These are phyloP conservation scores for Drosophila santomea DNA, from an alignment of 1,140 invertebrate genomes.

Conservation along the genomic window DNA sequence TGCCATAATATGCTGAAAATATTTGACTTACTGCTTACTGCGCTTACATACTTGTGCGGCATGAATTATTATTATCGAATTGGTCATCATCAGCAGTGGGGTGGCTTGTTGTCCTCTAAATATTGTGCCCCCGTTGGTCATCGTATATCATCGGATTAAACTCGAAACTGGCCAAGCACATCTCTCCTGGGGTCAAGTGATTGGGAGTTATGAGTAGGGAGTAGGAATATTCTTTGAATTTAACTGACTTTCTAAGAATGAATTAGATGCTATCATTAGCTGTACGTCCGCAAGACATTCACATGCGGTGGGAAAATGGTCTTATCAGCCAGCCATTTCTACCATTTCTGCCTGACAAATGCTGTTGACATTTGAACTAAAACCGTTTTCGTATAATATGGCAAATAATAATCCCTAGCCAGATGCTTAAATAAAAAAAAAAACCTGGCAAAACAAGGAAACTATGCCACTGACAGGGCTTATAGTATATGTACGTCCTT, in stretches of 20 bases:
- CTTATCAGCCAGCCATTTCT: background rate
- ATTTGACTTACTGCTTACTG: slow-evolving; percentile 64
- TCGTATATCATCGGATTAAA: slow-evolving; percentile 34
- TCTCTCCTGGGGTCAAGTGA: slow-evolving; percentile 21
- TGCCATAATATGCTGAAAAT: slow-evolving; percentile 67
- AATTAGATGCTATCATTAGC: no score
- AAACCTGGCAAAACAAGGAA: slow-evolving; percentile 51
- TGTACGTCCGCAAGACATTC: no score
- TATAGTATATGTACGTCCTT: slow-evolving; percentile 56
- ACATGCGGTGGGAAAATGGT: background rate
- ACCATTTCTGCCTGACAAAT: slow-evolving; percentile 48
- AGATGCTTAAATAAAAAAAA: slow-evolving; percentile 60
- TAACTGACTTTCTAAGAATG: no score
- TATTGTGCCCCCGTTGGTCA: slow-evolving; percentile 18
- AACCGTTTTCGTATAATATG: slow-evolving; percentile 80
- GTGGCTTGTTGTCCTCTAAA: slow-evolving; percentile 5
- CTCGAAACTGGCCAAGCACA: slow-evolving; percentile 18
- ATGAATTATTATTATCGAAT: slow-evolving; percentile 79
- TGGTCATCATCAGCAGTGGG: slow-evolving; percentile 14
- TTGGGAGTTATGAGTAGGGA: background rate
- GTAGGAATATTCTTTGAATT: no score
- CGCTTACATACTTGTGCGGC: slow-evolving; percentile 62
- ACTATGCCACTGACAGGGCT: slow-evolving; percentile 81
- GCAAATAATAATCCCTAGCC: slow-evolving; percentile 79
- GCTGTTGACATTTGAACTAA: slow-evolving; percentile 82